Base-by-base conservation (phyloP, 2,888 invertebrate species). In the Dendrolimus houi region DNA sequence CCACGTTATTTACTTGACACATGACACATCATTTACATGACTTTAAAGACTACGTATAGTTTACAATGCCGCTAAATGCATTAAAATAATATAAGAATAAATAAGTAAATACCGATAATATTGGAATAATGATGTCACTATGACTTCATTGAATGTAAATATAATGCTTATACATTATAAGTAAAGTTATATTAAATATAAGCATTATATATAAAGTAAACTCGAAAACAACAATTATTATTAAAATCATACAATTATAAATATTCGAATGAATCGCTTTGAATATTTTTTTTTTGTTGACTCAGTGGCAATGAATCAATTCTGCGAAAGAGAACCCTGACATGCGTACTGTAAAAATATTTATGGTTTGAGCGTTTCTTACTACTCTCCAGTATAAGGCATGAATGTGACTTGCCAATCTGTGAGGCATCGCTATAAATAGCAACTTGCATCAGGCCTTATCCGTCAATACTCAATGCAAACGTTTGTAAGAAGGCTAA, bases 321-420 rank as follows among this genome's bases (percentile, higher is more conserved):
- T 80, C 75, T 78, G 60, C 59, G 68, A 75, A 77, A 81, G 55
- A 59, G 64, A 70, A 60, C 80, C 81, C 67, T 83, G 81, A 80
- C 80, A 75, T 67, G 69, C 72, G 68, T 63, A 58, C 56, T 42
- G 53, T 63, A 66, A 65, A 69, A 67, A 70, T 72, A 68, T 68
- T 59, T 57, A 65, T 71, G 70, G 69, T 67, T 65, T 68, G 70
- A 70, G 60, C 60, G 56, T 61, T 61, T 61, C 62, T 61, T 64
- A 55, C 54, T 58, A 64, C 64, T 62, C 67, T 58, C 59, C 62
- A 56, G 60, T 57, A 55, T 40, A 53, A 17, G 56, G 61, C 63
- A 57, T 69, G 57, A 59, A 61, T 47, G 47, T 12, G 47, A 9
- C 47, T 47, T 47, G 12, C 47, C 9, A 10, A 68, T 66, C 63